phyloP scores from a whole-genome alignment of 1,140 invertebrate genomes.

The Hyles euphorbiae region DNA sequence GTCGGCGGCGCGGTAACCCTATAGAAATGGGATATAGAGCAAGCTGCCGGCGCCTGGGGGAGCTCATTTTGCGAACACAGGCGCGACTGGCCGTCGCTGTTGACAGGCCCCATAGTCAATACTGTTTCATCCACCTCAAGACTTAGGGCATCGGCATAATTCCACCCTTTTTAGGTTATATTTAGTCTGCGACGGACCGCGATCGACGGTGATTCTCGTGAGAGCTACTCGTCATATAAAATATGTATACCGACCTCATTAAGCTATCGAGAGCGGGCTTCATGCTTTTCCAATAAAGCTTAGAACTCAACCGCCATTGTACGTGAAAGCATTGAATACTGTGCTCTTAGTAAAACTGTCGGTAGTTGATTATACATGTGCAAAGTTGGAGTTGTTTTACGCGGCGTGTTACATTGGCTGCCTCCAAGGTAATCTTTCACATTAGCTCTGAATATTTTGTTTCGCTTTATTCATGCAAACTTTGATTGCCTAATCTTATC shows the following conservation, averaged over 20 bases:
- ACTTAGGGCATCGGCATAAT: conserved; percentile 7
- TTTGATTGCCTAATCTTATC: no score
- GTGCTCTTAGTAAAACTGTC: no score
- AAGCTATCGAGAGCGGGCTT: conserved; percentile 1
- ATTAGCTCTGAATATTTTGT: no score
- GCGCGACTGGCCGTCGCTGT: conserved; percentile 25
- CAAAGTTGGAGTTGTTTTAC: no score
- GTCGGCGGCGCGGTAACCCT: conserved; percentile 10
- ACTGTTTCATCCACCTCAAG: conserved; percentile 9
- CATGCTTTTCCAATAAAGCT: not conserved
- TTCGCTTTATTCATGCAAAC: no score
- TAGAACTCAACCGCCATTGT: no score
- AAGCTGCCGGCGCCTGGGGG: conserved; percentile 26
- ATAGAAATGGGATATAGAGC: conserved; percentile 16
- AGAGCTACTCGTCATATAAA: conserved; percentile 1
- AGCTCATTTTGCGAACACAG: conserved; percentile 23
- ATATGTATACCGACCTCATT: conserved; percentile 6
- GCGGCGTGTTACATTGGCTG: no score
- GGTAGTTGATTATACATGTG: no score
- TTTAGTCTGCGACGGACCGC: not conserved
- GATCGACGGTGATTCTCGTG: not conserved
- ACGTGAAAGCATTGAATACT: no score
- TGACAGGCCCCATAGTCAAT: conserved; percentile 26
- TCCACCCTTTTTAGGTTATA: conserved; percentile 4
- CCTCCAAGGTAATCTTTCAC: no score